phyloP scores from a whole-genome alignment of 2,113 vertebrate genomes.

The Petrocephalus zakoni region DNA sequence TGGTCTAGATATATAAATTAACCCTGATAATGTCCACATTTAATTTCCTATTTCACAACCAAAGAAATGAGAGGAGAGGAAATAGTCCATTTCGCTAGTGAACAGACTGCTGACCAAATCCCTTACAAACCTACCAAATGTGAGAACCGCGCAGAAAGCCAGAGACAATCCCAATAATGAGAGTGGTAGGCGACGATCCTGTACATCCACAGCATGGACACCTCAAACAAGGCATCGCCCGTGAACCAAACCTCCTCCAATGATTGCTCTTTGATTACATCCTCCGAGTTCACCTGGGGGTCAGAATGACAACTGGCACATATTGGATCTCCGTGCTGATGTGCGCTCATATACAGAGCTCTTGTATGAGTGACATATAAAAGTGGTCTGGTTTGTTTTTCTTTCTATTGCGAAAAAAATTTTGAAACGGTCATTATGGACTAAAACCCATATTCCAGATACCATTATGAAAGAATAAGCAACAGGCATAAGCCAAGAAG shows the following conservation, averaged over 20 bases:
- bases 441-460: not conserved
- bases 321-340: not conserved
- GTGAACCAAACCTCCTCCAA: slow-evolving; percentile 68
- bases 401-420: not conserved
- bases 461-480: not conserved
- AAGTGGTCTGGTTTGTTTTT: not conserved
- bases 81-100: not conserved
- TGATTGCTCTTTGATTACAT: slow-evolving; percentile 65
- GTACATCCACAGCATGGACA: slow-evolving; percentile 63
- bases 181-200: slow-evolving; percentile 56
- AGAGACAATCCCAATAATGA: slow-evolving; percentile 58
- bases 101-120: too few relatives aligned
- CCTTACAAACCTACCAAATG: slow-evolving; percentile 54
- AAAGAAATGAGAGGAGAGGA: not conserved
- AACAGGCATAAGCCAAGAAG: not conserved
- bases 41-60: not conserved
- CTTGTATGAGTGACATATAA: not conserved
- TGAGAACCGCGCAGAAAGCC: slow-evolving; percentile 62
- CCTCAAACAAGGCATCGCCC: slow-evolving; percentile 68
- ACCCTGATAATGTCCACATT: not conserved
- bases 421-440: not conserved
- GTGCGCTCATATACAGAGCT: not conserved
- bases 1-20: not conserved
- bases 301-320: not conserved
- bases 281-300: slow-evolving; percentile 62